Evolutionary conservation across 1,140 invertebrate genomes (phyloP).

Genomic region (Halyomorpha halys): DNA sequence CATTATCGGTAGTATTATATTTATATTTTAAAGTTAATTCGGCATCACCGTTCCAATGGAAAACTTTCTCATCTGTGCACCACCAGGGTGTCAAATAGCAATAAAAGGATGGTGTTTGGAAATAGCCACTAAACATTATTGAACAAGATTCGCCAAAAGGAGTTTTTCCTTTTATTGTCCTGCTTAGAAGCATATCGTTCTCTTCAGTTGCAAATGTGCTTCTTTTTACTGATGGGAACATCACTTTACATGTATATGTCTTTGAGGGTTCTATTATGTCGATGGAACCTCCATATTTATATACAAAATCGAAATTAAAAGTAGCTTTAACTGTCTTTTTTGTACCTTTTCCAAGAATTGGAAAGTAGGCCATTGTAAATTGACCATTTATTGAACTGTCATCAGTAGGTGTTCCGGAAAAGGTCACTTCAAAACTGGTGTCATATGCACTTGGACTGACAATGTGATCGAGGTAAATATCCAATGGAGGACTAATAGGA

Average conservation of each 20-base stretch:
- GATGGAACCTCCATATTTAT: conserved; percentile 15
- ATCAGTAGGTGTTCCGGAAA: neutral
- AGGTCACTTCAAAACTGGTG: neutral
- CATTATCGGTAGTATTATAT: neutral
- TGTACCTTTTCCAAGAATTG: neutral
- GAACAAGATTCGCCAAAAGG: conserved; percentile 12
- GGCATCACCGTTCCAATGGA: neutral
- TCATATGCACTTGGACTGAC: conserved; percentile 4
- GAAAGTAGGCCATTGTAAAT: neutral
- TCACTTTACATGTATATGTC: conserved; percentile 15
- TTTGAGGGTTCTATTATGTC: conserved; percentile 11
- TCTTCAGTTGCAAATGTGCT: neutral
- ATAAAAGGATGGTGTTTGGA: neutral
- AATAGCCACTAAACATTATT: neutral
- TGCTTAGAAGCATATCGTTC: neutral
- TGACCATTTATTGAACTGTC: neutral
- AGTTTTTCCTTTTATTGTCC: neutral
- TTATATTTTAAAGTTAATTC: conserved; percentile 5
- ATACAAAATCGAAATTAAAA: neutral
- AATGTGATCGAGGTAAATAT: conserved; percentile 9
- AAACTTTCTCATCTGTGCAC: conserved; percentile 8
- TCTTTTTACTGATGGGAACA: neutral
- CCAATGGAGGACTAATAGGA: neutral
- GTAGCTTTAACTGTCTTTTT: conserved; percentile 4
- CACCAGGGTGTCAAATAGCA: conserved; percentile 7